Conservation (phyloP, 2,113 vertebrate species). For the Oenanthe oenanthe region DNA sequence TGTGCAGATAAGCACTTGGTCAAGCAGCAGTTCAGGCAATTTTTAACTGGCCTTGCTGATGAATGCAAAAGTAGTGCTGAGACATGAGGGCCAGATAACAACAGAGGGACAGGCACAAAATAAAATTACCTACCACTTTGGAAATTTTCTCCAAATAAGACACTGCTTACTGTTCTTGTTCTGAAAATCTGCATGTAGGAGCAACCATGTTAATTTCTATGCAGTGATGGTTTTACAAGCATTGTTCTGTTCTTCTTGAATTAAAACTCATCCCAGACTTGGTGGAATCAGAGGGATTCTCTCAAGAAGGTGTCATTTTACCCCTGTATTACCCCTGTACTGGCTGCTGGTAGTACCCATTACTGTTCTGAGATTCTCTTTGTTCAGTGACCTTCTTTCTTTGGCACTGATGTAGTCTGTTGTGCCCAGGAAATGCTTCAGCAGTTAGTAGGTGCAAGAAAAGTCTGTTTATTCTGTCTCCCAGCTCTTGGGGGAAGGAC, state of each 20-base stretch:
- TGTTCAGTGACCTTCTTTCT: not conserved
- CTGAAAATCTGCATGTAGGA: not conserved
- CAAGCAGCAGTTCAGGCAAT: constrained; percentile 40
- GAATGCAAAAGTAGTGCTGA: constrained; percentile 58
- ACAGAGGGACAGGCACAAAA: not conserved
- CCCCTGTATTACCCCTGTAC: not conserved
- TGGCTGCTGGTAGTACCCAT: not conserved
- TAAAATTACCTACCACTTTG: not conserved
- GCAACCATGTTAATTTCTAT: not conserved
- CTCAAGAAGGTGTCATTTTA: not conserved
- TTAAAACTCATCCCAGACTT: not conserved
- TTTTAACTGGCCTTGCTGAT: constrained; percentile 65
- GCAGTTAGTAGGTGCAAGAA: not conserved
- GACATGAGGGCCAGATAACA: constrained; percentile 17
- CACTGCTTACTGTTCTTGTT: not conserved
- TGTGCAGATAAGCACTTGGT: constrained; percentile 74
- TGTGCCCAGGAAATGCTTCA: constrained; percentile 2
- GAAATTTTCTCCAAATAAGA: not conserved
- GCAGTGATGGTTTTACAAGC: not conserved
- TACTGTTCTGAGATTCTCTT: not conserved
- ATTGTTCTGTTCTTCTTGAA: not conserved
- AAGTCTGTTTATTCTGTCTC: constrained; percentile 34
- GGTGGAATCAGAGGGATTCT: not conserved
- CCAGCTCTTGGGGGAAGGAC: not conserved
- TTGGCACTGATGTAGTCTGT: not conserved